Evolutionary conservation across 2,888 invertebrate genomes (phyloP).

Genomic region (Ophraella communa): DNA sequence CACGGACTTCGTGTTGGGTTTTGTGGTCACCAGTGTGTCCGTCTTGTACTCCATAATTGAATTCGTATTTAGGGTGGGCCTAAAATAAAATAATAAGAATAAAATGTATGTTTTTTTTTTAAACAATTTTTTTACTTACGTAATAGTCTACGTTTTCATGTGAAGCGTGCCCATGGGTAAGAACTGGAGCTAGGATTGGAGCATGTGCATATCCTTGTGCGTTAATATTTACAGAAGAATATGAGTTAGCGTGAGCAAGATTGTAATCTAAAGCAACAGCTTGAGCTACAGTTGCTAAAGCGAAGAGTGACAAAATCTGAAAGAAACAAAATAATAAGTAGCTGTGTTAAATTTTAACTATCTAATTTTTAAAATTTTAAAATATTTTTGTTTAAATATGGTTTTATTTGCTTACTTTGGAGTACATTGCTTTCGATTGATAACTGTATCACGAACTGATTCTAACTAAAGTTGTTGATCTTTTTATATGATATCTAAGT

Average conservation of each 20-base stretch:
- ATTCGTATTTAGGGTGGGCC: slow-evolving; percentile 64
- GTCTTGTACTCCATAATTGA: slow-evolving; percentile 65
- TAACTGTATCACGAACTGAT: not conserved
- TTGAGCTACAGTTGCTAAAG: slow-evolving; percentile 34
- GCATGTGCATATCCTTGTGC: slow-evolving; percentile 8
- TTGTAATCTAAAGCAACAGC: slow-evolving; percentile 31
- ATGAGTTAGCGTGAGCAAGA: slow-evolving; percentile 22
- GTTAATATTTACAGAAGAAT: slow-evolving; percentile 4
- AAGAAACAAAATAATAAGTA: slow-evolving; percentile 4
- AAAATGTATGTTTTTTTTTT: no score
- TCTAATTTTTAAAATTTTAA: no score
- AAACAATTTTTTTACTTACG: slow-evolving; percentile 61
- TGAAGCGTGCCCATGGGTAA: slow-evolving; percentile 60
- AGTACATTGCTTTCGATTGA: not conserved
- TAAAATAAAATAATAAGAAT: slow-evolving; percentile 39
- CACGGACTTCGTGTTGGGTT: slow-evolving; percentile 65
- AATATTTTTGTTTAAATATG: not conserved
- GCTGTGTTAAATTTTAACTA: no score
- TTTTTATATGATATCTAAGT: not conserved
- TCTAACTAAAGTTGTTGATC: not conserved
- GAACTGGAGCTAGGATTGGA: slow-evolving; percentile 19
- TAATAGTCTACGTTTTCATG: slow-evolving; percentile 65
- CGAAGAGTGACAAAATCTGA: slow-evolving; percentile 37
- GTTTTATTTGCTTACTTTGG: not conserved
- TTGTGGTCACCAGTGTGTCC: slow-evolving; percentile 67